These are phyloP conservation scores for Eupithecia pulchellata DNA, from an alignment of 2,888 invertebrate genomes.

Conservation along the genomic window DNA sequence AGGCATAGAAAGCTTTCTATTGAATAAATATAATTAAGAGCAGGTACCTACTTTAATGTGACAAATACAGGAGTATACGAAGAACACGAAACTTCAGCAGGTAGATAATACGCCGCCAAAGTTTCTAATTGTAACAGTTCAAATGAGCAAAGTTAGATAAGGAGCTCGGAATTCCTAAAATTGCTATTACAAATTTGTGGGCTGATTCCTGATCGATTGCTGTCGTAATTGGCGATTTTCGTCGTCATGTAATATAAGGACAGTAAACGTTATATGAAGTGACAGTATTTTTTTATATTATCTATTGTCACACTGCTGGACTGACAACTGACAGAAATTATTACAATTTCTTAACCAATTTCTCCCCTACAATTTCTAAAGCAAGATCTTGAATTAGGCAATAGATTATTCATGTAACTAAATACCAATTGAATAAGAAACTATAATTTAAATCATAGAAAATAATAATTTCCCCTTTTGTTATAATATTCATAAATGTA, in stretches of 20 bases:
- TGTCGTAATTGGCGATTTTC: not conserved
- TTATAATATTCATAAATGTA: too few species aligned
- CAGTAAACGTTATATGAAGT: too few species aligned
- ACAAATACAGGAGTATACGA: not conserved
- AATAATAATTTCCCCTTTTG: too few species aligned
- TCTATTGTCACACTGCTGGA: too few species aligned
- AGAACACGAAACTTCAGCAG: not conserved
- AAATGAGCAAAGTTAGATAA: constrained; percentile 14
- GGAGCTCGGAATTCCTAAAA: constrained; percentile 3
- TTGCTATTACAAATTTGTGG: not conserved
- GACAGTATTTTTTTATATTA: too few species aligned
- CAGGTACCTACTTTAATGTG: not conserved
- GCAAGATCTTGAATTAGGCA: too few species aligned
- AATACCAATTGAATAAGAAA: not conserved
- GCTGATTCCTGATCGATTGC: not conserved
- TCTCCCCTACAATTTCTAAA: too few species aligned
- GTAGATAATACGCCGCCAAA: constrained; percentile 4
- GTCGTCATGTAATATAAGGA: not conserved
- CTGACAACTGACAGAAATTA: too few species aligned
- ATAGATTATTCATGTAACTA: not conserved
- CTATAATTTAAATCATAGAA: not conserved
- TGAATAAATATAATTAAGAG: too few species aligned
- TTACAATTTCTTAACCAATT: too few species aligned
- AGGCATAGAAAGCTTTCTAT: too few species aligned
- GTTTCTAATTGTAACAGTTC: constrained; percentile 12